phyloP scores from a whole-genome alignment of 2,888 invertebrate species.

The Lithophane leautieri region DNA sequence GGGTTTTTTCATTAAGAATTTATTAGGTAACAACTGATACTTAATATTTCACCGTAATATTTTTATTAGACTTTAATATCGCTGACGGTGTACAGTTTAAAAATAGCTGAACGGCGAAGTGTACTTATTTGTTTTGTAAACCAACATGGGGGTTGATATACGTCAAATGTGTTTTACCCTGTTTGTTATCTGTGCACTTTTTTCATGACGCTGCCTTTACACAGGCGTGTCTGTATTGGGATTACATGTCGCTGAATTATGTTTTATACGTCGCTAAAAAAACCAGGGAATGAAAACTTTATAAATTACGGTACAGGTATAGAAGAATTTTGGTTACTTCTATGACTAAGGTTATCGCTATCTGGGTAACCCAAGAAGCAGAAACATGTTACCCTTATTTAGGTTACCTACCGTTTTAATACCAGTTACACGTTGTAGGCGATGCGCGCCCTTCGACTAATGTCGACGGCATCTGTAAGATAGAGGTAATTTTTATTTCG shows the following conservation, averaged over 20 bases:
- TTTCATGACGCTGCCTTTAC: slow-evolving; percentile 39
- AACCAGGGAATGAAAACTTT: no score
- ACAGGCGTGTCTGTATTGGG: slow-evolving; percentile 1
- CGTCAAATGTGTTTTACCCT: slow-evolving; percentile 13
- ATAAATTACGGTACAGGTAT: no score
- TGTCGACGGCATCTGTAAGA: no score
- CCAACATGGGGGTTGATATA: slow-evolving; percentile 17
- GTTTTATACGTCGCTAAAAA: not conserved
- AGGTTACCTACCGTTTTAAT: no score
- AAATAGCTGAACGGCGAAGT: slow-evolving; percentile 32
- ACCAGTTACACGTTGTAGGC: no score
- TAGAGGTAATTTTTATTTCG: no score
- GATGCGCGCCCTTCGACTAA: no score
- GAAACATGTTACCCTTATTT: no score
- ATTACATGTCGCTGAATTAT: slow-evolving; percentile 18
- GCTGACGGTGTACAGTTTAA: not conserved
- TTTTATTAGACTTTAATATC: slow-evolving; percentile 13
- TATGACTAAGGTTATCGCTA: no score
- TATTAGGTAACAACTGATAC: not conserved
- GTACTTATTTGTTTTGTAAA: slow-evolving; percentile 30
- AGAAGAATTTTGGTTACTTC: no score
- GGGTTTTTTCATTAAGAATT: not conserved
- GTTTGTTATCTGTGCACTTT: slow-evolving; percentile 7
- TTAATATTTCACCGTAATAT: not conserved
- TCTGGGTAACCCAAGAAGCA: no score